Evolutionary conservation across 2,113 vertebrate genomes (phyloP).

Genomic region (Brachyhypopomus gauderio): DNA sequence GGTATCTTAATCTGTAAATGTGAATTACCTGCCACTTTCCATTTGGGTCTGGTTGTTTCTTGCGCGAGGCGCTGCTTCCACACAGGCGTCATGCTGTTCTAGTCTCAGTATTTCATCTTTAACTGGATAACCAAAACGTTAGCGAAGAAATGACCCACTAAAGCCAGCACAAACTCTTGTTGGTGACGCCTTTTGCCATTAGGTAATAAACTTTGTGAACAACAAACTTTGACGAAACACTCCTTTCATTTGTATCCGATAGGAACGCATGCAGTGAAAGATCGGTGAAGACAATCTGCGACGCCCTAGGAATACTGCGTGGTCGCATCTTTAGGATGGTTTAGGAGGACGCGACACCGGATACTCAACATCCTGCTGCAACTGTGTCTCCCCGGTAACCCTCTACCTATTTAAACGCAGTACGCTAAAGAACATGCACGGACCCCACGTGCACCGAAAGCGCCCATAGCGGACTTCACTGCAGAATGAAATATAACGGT

Average conservation of each 20-base stretch:
- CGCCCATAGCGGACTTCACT: too few species aligned
- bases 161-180: too few species aligned
- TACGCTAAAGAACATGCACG: not conserved
- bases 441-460: too few species aligned
- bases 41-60: conserved; percentile 33
- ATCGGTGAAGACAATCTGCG: not conserved
- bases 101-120: too few species aligned
- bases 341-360: conserved; percentile 45
- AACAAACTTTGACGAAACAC: conserved; percentile 17
- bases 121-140: not conserved
- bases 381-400: conserved; percentile 45
- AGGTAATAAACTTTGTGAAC: not conserved
- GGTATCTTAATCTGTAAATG: not conserved
- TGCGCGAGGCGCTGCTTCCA: conserved; percentile 36
- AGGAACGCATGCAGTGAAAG: not conserved
- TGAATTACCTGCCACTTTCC: conserved; percentile 36
- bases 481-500: too few species aligned
- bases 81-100: conserved; percentile 29
- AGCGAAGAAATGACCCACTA: not conserved
- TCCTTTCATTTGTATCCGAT: not conserved
- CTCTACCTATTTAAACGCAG: conserved; percentile 30
- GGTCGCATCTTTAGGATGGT: conserved; percentile 41
- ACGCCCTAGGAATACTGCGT: conserved; percentile 1
- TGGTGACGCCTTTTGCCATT: not conserved
- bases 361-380: conserved; percentile 52